phyloP scores from a whole-genome alignment of 2,113 vertebrate genomes.

The Hyaena hyaena region DNA sequence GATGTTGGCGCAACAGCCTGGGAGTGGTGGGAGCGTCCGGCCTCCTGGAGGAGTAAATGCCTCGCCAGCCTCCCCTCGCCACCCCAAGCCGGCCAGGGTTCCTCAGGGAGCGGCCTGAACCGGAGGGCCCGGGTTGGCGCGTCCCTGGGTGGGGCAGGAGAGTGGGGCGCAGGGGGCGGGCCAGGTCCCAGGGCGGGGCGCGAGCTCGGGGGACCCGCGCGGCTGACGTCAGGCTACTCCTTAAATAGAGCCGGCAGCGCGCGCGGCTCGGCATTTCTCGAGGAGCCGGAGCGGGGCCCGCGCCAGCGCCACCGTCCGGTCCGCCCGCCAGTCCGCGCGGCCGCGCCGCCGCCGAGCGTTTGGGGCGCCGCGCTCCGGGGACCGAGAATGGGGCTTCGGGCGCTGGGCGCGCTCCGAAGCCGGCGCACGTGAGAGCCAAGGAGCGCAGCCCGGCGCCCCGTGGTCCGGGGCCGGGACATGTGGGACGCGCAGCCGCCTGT shows the following conservation, averaged over 20 bases:
- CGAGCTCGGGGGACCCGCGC: conserved; percentile 77
- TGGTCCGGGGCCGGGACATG: conserved; percentile 39
- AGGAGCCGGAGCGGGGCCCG: conserved; percentile 60
- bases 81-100: not conserved
- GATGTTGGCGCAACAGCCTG: not conserved
- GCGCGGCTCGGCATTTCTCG: conserved; percentile 79
- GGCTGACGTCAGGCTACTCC: conserved; percentile 91
- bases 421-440: not conserved
- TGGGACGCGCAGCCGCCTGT: not conserved
- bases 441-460: not conserved
- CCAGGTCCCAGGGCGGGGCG: conserved; percentile 72
- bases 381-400: conserved; percentile 63
- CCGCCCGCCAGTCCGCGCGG: conserved; percentile 1
- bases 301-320: conserved; percentile 74
- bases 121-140: not conserved
- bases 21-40: not conserved
- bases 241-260: conserved; percentile 89
- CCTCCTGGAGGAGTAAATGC: not conserved
- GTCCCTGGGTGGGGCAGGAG: not conserved
- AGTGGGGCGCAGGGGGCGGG: conserved; percentile 62
- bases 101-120: not conserved
- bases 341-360: conserved; percentile 13
- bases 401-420: conserved; percentile 58
- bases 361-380: conserved; percentile 35
- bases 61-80: not conserved